Evolutionary conservation across 2,113 vertebrate genomes (phyloP), one percentile per base, ranked within the genome.

Genomic region (Oncorhynchus nerka): DNA sequence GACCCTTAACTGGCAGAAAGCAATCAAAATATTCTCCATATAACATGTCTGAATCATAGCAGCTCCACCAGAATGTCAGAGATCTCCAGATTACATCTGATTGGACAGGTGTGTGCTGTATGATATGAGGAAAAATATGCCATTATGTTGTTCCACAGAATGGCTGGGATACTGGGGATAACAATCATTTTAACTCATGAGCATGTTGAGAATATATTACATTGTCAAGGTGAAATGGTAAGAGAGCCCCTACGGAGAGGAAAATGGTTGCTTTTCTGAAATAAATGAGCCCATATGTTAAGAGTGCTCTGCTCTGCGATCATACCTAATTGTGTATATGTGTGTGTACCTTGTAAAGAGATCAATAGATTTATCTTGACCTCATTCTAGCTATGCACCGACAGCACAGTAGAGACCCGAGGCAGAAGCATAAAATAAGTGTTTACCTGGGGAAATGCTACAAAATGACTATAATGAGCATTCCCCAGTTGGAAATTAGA

Each of bases 381-480:
- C 88, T 86, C 81, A 70, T 90, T 91, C 81, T 74, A 79, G 75
- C 71, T 68, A 86, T 87, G 85, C 88, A 78, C 51, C 51, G 51
- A 55, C 85, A 85, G 87, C 82, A 85, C 76, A 88, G 51, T 84
- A 87, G 26, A 81, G 77, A 73, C 39, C 5, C 1, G 66, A 15
- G 65, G 26, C 24, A 67, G 65, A 30, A 64, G 20, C 75, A 78
- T 15, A 45, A 45, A 45, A 45, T 45, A 45, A 45, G 73, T 78
- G 73, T 89, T 90, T 86, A 86, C 75, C 87, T n/a, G 61, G 82
- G 81, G 88, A 89, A 85, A 84, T 85, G 64, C 55, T 81, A 79
- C 65, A 86, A 89, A 82, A 45, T 74, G 55, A 73, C 70, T 72
- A 80, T 89, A 90, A 90, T 87, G 83, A 89, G 83, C 86, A 85